Base-by-base conservation (phyloP, 2,888 invertebrate genomes). In the Caenorhabditis drosophilae region DNA sequence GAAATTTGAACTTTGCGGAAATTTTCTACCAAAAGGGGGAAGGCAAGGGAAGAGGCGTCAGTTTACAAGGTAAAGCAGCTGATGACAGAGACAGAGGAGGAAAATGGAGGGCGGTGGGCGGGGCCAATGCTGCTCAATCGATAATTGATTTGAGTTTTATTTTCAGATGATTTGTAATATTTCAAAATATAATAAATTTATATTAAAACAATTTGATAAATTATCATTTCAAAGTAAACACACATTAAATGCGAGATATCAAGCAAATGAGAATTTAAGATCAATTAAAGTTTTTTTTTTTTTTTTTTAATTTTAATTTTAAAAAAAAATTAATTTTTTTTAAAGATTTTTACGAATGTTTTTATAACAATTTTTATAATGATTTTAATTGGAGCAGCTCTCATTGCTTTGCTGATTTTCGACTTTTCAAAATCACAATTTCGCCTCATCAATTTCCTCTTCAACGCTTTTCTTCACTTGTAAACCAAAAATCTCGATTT, bases 151-250 rank as follows among this genome's bases (percentile, higher is more conserved):
- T 46, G 4, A 36, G 4, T 20, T 6, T 2, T 20, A 40, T 6
- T 16, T 55, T 38, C 55, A 55, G 55, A 50, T 51, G 11, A 51
- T 61, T 35, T 7, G 16, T 22, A 51, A 61, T 36, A 55, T 51
- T 1, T 46, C 41, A 9, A 35, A 49, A 18, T 41, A 55, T 23
- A 61, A 61, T 18, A 16, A 18, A 11, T 26, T 27, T 18, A 50
- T 55, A 7, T 46, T n/a, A 6, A 15, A 23, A 1, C 20, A 36
- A 0, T 34, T 61, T 16, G 61, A 50, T 22, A 46, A 51, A 11
- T 55, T 49, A n/a, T 38, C 51, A 0, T 55, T 47, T 22, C 50
- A n/a, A n/a, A n/a, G n/a, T n/a, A n/a, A 35, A 15, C 55, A 61
- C 15, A 52, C 52, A n/a, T 41, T 61, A 27, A 41, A 54, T 1